Evolutionary conservation across 2,888 invertebrate species (phyloP).

Genomic region (Chalcis sispes): DNA sequence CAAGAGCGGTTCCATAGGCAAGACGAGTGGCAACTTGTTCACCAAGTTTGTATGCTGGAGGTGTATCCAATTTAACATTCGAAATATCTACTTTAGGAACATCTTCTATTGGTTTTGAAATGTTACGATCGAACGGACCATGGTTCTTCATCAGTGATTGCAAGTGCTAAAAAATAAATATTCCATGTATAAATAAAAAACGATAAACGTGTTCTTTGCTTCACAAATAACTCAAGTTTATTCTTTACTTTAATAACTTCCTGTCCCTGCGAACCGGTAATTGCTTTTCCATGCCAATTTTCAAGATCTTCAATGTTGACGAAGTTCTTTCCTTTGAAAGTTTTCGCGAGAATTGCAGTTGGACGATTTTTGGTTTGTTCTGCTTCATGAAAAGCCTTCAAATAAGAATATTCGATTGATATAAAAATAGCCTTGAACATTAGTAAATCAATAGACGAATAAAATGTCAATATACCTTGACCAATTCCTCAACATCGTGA

Average conservation of each 20-base stretch:
- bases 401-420: conserved; percentile 5
- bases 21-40: conserved; percentile 91
- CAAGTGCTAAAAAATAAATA: conserved; percentile 78
- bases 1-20: conserved; percentile 96
- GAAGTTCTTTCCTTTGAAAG: conserved; percentile 95
- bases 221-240: not conserved
- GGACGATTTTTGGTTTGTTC: conserved; percentile 86
- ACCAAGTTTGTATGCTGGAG: conserved; percentile 89
- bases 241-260: conserved; percentile 79
- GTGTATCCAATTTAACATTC: conserved; percentile 84
- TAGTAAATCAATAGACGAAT: not conserved
- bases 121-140: conserved; percentile 80
- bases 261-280: conserved; percentile 86
- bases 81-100: conserved; percentile 86
- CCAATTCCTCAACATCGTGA: conserved; percentile 93
- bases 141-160: conserved; percentile 83
- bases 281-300: conserved; percentile 98
- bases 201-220: not conserved
- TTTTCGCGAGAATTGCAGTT: conserved; percentile 96
- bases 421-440: not conserved
- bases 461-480: conserved; percentile 79
- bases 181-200: conserved; percentile 1
- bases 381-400: conserved; percentile 88
- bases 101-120: conserved; percentile 82
- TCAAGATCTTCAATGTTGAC: conserved; percentile 93